phyloP scores from a whole-genome alignment of 2,113 vertebrate species.

The Theristicus caerulescens region DNA sequence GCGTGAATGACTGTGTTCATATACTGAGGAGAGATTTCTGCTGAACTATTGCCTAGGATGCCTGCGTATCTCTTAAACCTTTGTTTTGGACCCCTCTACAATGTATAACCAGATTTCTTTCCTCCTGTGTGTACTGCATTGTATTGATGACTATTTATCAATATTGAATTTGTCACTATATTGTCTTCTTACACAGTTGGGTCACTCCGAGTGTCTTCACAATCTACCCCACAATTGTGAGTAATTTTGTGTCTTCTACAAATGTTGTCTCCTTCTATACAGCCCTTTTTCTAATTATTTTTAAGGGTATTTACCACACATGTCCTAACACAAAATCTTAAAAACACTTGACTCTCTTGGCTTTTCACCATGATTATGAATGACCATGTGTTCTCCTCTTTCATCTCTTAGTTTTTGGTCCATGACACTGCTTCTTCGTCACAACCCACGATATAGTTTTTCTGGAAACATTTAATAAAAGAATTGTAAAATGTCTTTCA shows the following conservation, averaged over 20 bases:
- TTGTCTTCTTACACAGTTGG: background rate
- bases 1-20: fast-evolving
- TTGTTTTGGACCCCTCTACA: background rate
- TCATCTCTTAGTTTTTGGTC: background rate
- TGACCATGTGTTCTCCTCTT: background rate
- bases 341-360: background rate
- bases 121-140: background rate
- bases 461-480: background rate
- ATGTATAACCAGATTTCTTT: background rate
- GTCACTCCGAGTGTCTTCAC: background rate
- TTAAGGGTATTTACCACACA: background rate
- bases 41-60: background rate
- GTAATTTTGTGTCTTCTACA: background rate
- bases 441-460: background rate
- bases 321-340: background rate
- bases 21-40: background rate
- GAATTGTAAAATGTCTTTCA: background rate
- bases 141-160: background rate
- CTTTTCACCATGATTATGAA: background rate
- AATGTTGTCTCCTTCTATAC: background rate
- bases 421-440: background rate
- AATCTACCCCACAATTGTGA: background rate
- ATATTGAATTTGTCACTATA: background rate
- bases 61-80: background rate
- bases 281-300: background rate